Evolutionary conservation across 1,140 invertebrate genomes (phyloP).

Genomic region (Neocloeon triangulifer): DNA sequence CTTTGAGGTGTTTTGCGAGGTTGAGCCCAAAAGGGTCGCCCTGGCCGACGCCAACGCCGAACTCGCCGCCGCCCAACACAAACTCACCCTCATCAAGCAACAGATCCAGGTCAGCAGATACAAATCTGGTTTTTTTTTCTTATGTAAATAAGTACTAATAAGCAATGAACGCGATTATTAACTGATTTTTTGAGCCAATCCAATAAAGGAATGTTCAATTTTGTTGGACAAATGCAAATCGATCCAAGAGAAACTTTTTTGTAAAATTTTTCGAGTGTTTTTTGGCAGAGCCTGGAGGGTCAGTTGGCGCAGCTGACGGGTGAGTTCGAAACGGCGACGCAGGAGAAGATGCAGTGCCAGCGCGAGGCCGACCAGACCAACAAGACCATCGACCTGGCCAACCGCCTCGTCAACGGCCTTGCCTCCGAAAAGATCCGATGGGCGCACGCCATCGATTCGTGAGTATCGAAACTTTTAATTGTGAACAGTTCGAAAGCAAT

Average conservation of each 20-base stretch:
- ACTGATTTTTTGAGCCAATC: too few species aligned
- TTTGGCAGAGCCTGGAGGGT: constrained; percentile 59
- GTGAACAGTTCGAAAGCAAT: too few species aligned
- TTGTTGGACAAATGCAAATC: too few species aligned
- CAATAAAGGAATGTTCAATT: too few species aligned
- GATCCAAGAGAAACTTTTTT: constrained; percentile 2
- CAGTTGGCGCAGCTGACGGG: constrained; percentile 47
- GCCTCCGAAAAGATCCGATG: constrained; percentile 79
- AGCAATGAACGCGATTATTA: constrained; percentile 9
- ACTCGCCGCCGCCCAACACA: constrained; percentile 52
- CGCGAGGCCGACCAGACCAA: constrained; percentile 63
- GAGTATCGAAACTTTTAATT: constrained; percentile 7
- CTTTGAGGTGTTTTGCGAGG: constrained; percentile 77
- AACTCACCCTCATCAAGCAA: constrained; percentile 37
- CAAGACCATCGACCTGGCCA: constrained; percentile 71
- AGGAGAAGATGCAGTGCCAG: constrained; percentile 71
- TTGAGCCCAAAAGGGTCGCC: constrained; percentile 71
- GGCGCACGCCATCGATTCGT: constrained; percentile 43
- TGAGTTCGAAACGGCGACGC: constrained; percentile 63
- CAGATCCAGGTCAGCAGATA: constrained; percentile 26
- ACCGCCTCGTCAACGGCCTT: constrained; percentile 75
- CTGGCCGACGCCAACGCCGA: constrained; percentile 66
- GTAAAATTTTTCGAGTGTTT: too few species aligned
- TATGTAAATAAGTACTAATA: neutral
- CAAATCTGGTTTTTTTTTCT: constrained; percentile 4